A percentile compares a stretch with the other conserved stretches of the same genome.
phyloP scores from a whole-genome alignment of 2,888 invertebrate species.

The Caenorhabditis sinica region DNA sequence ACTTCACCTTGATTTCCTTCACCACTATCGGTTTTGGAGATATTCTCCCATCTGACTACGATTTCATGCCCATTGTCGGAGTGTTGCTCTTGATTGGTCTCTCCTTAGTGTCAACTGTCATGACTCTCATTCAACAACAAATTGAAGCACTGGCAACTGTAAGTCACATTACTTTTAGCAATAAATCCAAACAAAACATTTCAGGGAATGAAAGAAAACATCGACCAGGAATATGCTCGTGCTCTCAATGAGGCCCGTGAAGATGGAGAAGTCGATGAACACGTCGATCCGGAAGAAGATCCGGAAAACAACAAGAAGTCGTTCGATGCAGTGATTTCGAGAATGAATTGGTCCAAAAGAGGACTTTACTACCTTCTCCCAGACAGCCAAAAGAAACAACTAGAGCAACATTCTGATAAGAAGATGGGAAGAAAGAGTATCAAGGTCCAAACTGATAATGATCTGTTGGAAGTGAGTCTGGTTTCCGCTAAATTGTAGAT shows the following conservation, averaged over 20 bases:
- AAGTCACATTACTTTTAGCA: slow-evolving; percentile 6
- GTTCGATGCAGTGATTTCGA: slow-evolving; percentile 72
- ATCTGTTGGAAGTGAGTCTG: slow-evolving; percentile 68
- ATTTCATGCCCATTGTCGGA: slow-evolving; percentile 80
- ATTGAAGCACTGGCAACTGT: slow-evolving; percentile 80
- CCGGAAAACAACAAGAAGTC: slow-evolving; percentile 53
- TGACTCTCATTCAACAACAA: slow-evolving; percentile 82
- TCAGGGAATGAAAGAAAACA: slow-evolving; percentile 80
- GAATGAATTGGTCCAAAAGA: slow-evolving; percentile 80
- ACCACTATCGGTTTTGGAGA: slow-evolving; percentile 82
- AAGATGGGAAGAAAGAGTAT: slow-evolving; percentile 67
- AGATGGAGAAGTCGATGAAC: slow-evolving; percentile 71
- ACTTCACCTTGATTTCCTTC: slow-evolving; percentile 81
- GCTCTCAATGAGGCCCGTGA: slow-evolving; percentile 79
- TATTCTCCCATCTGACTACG: slow-evolving; percentile 75
- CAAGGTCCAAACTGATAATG: slow-evolving; percentile 72
- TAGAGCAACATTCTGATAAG: slow-evolving; percentile 68
- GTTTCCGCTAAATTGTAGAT: too few species aligned
- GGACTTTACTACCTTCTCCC: slow-evolving; percentile 80
- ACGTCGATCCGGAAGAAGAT: slow-evolving; percentile 55
- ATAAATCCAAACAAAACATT: too few species aligned
- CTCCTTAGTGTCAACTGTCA: slow-evolving; percentile 81
- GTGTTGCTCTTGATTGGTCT: slow-evolving; percentile 80
- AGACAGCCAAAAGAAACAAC: slow-evolving; percentile 71
- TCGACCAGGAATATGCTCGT: slow-evolving; percentile 81